These are phyloP conservation scores for Ganaspis brasiliensis DNA, from an alignment of 2,888 invertebrate genomes.

Conservation along the genomic window DNA sequence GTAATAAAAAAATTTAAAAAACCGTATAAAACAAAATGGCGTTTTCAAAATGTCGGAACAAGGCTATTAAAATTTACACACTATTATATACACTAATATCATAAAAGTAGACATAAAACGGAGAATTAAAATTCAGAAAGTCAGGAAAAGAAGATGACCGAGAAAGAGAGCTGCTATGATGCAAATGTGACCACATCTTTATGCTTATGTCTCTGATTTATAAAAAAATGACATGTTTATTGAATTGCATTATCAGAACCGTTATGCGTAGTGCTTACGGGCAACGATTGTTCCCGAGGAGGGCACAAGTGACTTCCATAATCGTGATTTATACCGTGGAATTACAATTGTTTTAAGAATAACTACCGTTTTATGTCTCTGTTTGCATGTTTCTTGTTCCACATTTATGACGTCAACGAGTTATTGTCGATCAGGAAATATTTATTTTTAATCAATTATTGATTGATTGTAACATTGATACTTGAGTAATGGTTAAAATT, in stretches of 20 bases:
- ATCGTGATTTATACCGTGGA: constrained; percentile 16
- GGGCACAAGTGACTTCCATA: constrained; percentile 26
- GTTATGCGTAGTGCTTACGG: constrained; percentile 10
- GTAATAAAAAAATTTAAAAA: no score
- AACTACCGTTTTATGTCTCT: constrained; percentile 36
- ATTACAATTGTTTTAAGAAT: constrained; percentile 41
- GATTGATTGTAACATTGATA: background rate
- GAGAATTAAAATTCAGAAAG: background rate
- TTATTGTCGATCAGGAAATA: background rate
- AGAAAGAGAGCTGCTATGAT: background rate
- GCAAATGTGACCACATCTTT: background rate
- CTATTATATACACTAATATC: no score
- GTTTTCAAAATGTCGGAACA: no score
- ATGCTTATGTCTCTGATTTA: background rate
- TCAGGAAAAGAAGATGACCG: background rate
- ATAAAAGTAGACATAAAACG: no score
- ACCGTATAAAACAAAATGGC: no score
- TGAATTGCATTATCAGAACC: constrained; percentile 32
- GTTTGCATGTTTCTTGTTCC: constrained; percentile 2
- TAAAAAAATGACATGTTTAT: constrained; percentile 10
- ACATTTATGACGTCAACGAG: background rate
- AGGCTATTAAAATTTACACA: no score
- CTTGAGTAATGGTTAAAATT: background rate
- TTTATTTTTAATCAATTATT: background rate
- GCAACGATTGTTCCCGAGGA: constrained; percentile 17